These are phyloP conservation scores for Gymnothorax javanicus DNA, from an alignment of 2,797 vertebrate species.

Conservation along the genomic window DNA sequence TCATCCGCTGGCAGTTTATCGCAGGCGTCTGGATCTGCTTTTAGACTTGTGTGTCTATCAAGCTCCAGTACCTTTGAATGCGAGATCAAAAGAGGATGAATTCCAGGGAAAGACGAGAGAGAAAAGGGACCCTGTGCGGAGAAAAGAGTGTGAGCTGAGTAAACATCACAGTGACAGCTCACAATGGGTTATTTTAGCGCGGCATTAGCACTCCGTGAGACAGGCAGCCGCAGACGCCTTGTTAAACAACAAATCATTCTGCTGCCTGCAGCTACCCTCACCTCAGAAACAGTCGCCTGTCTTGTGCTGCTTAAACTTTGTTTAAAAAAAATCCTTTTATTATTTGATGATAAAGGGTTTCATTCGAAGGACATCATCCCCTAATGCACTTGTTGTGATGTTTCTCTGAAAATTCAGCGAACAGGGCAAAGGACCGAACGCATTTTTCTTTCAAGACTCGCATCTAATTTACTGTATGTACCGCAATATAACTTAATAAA, in stretches of 20 bases:
- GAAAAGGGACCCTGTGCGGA: constrained; percentile 77
- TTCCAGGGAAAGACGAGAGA: constrained; percentile 73
- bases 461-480: background rate
- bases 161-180: constrained; percentile 86
- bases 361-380: background rate
- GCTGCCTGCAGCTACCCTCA: constrained; percentile 59
- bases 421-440: background rate
- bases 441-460: background rate
- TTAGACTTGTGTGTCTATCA: constrained; percentile 86
- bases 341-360: background rate
- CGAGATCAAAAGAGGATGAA: constrained; percentile 91
- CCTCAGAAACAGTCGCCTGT: constrained; percentile 62
- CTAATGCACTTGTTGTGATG: background rate
- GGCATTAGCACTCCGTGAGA: constrained; percentile 81
- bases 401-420: background rate
- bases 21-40: constrained; percentile 84
- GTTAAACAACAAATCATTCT: constrained; percentile 80
- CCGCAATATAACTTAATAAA: background rate
- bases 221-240: constrained; percentile 75
- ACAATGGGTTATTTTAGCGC: constrained; percentile 83
- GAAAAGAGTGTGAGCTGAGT: constrained; percentile 83
- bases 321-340: background rate
- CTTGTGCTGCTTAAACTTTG: background rate
- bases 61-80: constrained; percentile 87
- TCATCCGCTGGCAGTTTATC: constrained; percentile 87